Evolutionary conservation across 2,113 vertebrate genomes (phyloP).

Genomic region (Zapornia atra): DNA sequence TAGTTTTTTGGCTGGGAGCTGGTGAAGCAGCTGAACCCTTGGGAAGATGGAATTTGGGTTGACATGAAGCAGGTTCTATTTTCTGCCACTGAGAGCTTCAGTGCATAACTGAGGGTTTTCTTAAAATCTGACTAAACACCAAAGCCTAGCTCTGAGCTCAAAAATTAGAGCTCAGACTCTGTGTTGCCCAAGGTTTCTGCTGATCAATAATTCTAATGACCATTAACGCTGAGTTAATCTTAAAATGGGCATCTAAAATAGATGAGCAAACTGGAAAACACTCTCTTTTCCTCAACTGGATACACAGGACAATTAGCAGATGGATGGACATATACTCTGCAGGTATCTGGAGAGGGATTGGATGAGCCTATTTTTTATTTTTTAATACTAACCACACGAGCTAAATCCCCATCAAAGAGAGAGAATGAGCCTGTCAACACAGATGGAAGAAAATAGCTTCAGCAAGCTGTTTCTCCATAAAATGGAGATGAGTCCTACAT

Average conservation of each 20-base stretch:
- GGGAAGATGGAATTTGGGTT: not conserved
- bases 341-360: not conserved
- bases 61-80: not conserved
- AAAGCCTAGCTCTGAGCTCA: not conserved
- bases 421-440: fast-evolving
- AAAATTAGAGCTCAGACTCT: not conserved
- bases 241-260: not conserved
- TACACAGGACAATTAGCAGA: not conserved
- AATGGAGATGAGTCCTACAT: not conserved
- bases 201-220: not conserved
- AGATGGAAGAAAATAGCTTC: not conserved
- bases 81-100: not conserved
- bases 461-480: not conserved
- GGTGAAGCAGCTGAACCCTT: not conserved
- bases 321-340: not conserved
- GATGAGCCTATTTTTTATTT: not conserved
- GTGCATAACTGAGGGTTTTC: fast-evolving
- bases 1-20: not conserved
- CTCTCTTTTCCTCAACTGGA: not conserved
- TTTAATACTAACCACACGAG: fast-evolving
- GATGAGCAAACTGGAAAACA: not conserved
- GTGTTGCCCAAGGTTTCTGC: not conserved
- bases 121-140: not conserved
- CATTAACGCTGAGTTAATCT: not conserved
- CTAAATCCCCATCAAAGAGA: not conserved